Percentiles rank a stretch among this genome's conserved stretches.
phyloP scores from a whole-genome alignment of 2,113 vertebrate genomes.

The Pitta sordida region DNA sequence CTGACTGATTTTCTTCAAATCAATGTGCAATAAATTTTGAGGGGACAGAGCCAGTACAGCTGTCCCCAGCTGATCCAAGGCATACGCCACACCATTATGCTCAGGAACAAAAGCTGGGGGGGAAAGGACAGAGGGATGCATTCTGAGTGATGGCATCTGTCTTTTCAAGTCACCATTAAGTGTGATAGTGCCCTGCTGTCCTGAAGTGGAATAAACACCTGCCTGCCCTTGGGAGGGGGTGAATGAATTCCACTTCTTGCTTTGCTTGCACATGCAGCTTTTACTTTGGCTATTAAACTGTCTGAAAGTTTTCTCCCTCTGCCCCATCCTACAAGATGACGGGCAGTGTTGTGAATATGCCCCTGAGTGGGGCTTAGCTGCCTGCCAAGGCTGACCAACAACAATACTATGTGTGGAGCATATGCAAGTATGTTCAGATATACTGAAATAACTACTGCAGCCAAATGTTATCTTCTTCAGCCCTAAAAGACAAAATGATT shows the following conservation, averaged over 20 bases:
- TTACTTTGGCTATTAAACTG: neutral
- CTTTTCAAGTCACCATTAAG: accelerated
- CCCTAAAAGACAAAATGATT: neutral
- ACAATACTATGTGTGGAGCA: accelerated
- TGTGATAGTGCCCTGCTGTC: neutral
- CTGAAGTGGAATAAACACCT: neutral
- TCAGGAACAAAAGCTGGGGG: neutral
- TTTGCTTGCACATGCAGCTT: neutral
- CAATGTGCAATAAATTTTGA: neutral
- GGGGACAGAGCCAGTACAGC: neutral
- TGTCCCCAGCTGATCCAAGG: neutral
- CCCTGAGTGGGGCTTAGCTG: neutral
- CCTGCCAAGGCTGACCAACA: accelerated
- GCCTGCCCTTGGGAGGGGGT: neutral
- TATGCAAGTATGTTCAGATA: neutral
- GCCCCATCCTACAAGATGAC: neutral
- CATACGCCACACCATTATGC: neutral
- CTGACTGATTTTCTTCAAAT: no score
- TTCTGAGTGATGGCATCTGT: neutral
- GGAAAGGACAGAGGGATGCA: neutral
- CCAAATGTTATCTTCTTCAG: neutral
- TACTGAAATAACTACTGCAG: neutral
- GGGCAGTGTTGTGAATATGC: accelerated
- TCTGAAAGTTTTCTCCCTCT: neutral
- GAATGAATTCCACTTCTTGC: neutral